Base-by-base conservation (phyloP, 2,113 vertebrate genomes). In the Notothenia rossii region DNA sequence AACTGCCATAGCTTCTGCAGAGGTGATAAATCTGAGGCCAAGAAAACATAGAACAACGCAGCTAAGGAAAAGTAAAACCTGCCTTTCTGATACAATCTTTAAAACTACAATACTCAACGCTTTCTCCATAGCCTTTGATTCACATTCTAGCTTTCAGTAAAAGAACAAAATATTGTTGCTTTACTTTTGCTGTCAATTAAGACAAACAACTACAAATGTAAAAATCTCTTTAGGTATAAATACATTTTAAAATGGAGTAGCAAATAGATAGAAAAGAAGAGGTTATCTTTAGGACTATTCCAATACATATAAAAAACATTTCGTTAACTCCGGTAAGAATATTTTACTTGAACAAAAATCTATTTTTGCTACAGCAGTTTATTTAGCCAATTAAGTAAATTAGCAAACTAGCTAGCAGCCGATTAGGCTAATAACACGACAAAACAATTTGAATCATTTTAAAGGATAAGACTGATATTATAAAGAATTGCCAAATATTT, bases 11-110 rank as follows among this genome's bases (percentile, higher is more conserved):
- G 78, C 70, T 64, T 73, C 54, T 71, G 4, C 0, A 25, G 54
- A 65, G 64, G 74, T 76, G 63, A 71, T 43, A 76, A 70, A 67
- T 75, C 72, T 53, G 15, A 84, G 53, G 65, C 53, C 55, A 56
- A 3, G 36, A 6, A 48, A 46, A 70, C 17, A n/a, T n/a, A 36
- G 60, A 72, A 68, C 0, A 62, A 63, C 10, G 10, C 11, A 4
- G 53, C 7, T 43, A 45, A 50, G 56, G n/a, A 11, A 40, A 36
- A 46, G 8, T 53, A 10, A 40, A 64, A 50, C 3, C 45, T 67
- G 51, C 9, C 29, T 53, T 20, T 53, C 20, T 40, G 51, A 11
- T 33, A 8, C 3, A 4, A 25, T 50, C 15, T 75, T 70, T 59
- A 9, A 75, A 11, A 4, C 25, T 53, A 43, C 51, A 46, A 1